Base-by-base conservation (phyloP, 2,797 vertebrate genomes). In the Sylvilagus floridanus region DNA sequence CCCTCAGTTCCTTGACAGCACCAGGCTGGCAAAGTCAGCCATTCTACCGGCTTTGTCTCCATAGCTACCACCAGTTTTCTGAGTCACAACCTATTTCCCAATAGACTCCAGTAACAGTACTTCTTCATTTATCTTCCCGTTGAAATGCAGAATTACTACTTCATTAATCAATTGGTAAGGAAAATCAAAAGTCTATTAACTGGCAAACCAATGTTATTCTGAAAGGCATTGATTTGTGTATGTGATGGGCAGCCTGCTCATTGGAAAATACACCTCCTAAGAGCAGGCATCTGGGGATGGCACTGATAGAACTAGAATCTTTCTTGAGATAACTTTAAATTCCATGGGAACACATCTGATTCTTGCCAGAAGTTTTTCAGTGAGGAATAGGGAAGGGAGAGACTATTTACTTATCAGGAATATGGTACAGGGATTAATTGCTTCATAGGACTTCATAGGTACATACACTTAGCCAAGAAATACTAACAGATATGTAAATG, bases 181-280 rank as follows among this genome's bases (percentile, higher is more conserved):
- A 97, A 90, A 91, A 95, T 93, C 69, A 96, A 96, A 97, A 96
- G 30, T 88, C 71, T 96, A 32, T 95, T 93, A 97, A 94, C 94
- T 28, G 6, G 93, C 90, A 97, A 88, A n/a, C 50, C 94, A 96
- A 65, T 95, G 77, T 17, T 92, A 17, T 88, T 96, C 90, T 71
- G 88, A 88, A 96, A 88, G 88, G 17, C 37, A 88, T 90, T 76
- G 95, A 72, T 95, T 52, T 19, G 0, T 42, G 57, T 30, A 68
- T 11, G 13, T 94, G 93, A 69, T 69, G 14, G 79, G 2, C 9
- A 94, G 30, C 66, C 77, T 85, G 19, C 52, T 95, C 60, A 62
- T 35, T 95, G 57, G 68, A 47, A 92, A 42, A 84, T 84, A 17
- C 26, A 91, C 24, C 66, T 84, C 82, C 77, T 72, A 42, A 89